phyloP scores from a whole-genome alignment of 2,888 invertebrate species.

The Tipula helvola region DNA sequence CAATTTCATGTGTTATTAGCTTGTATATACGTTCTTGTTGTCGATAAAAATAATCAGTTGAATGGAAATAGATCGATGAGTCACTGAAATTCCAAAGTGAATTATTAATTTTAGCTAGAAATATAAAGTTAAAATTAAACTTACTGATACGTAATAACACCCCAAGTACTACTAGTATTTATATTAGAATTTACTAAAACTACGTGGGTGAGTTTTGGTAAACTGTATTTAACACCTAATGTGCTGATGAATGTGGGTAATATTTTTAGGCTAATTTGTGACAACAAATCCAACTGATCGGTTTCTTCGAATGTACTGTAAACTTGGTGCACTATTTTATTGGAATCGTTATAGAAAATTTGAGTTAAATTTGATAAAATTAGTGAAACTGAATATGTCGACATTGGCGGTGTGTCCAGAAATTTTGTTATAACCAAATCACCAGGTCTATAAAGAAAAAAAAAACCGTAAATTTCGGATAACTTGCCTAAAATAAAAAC shows the following conservation, averaged over 20 bases:
- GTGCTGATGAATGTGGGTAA: constrained; percentile 41
- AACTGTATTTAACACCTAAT: constrained; percentile 58
- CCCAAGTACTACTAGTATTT: constrained; percentile 65
- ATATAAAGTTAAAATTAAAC: not conserved
- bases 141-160: constrained; percentile 58
- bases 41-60: not conserved
- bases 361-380: constrained; percentile 50
- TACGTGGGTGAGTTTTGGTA: constrained; percentile 68
- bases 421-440: constrained; percentile 33
- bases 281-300: not conserved
- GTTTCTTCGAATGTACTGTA: constrained; percentile 11
- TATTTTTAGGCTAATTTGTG: not conserved
- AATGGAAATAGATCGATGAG: not conserved
- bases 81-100: not conserved
- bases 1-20: constrained; percentile 40
- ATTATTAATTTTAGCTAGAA: too few relatives aligned
- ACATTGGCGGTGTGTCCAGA: constrained; percentile 49
- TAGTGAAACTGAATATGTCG: constrained; percentile 73
- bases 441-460: not conserved
- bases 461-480: not conserved
- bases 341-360: constrained; percentile 15
- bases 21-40: not conserved
- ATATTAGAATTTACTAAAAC: constrained; percentile 69
- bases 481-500: not conserved
- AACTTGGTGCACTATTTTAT: constrained; percentile 23